A percentile compares a stretch with the other conserved stretches of the same genome.
These are phyloP conservation scores for Anoplolepis gracilipes DNA, from an alignment of 1,140 invertebrate genomes.

Conservation along the genomic window DNA sequence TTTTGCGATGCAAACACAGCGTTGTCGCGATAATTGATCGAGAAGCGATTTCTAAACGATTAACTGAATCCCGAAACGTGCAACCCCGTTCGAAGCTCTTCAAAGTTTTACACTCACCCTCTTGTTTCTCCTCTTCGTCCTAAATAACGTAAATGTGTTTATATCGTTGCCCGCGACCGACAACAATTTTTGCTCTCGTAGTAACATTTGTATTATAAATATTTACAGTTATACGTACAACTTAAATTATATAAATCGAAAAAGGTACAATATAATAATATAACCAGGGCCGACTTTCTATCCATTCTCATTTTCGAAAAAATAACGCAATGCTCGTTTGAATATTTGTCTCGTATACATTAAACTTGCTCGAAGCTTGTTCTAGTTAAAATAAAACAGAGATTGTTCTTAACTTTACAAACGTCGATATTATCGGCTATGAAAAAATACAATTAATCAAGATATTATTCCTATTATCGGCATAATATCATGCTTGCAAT, in stretches of 20 bases:
- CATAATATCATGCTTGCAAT: background rate
- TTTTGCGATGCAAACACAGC: conserved; percentile 56
- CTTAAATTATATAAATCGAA: conserved; percentile 70
- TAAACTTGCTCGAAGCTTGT: background rate
- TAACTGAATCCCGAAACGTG: conserved; percentile 46
- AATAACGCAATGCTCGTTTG: background rate
- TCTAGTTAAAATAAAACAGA: background rate
- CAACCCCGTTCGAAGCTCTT: conserved; percentile 24
- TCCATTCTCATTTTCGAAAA: background rate
- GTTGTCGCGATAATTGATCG: conserved; percentile 48
- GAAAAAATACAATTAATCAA: conserved; percentile 35
- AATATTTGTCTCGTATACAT: background rate
- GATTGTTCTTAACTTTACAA: background rate
- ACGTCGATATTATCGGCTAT: background rate
- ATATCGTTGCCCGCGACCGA: conserved; percentile 73
- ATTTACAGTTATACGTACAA: conserved; percentile 83
- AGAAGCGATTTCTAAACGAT: conserved; percentile 29
- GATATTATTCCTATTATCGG: conserved; percentile 21
- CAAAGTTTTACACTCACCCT: background rate
- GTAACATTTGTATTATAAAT: conserved; percentile 80
- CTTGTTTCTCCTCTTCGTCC: background rate
- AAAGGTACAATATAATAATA: conserved; percentile 59
- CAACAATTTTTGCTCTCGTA: conserved; percentile 69
- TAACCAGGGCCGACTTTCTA: background rate
- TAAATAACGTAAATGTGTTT: conserved; percentile 74